Conservation (phyloP, 2,113 vertebrate species). For the Isichthys henryi region DNA sequence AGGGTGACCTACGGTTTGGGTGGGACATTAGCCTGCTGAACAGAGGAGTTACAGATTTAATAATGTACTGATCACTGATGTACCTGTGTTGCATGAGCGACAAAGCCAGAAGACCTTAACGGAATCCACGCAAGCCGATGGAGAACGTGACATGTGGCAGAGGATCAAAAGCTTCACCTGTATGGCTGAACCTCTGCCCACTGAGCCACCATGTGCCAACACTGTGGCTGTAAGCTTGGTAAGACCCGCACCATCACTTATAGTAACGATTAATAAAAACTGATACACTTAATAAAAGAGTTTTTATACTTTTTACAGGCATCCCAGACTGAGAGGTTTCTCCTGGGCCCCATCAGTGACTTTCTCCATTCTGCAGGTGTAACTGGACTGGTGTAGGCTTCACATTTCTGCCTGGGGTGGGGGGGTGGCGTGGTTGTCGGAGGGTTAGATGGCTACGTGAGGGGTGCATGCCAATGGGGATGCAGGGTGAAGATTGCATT, state of each 20-base stretch:
- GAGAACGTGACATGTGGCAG: neutral
- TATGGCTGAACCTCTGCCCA: neutral
- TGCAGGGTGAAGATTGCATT: neutral
- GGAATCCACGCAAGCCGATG: neutral
- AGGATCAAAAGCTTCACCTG: neutral
- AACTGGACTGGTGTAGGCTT: slow-evolving; percentile 52
- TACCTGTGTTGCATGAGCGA: neutral
- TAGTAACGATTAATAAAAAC: neutral
- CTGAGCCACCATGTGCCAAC: neutral
- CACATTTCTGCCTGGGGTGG: slow-evolving; percentile 25
- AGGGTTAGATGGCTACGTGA: neutral
- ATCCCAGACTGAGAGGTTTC: slow-evolving; percentile 50
- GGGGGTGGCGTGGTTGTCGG: neutral
- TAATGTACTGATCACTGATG: neutral
- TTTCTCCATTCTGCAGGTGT: slow-evolving; percentile 56
- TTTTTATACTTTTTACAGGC: slow-evolving; percentile 47
- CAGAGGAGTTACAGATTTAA: neutral
- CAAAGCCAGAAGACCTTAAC: neutral
- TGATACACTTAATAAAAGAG: neutral
- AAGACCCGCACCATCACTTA: neutral
- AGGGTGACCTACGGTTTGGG: neutral
- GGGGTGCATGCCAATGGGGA: neutral
- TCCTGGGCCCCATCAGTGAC: slow-evolving; percentile 53
- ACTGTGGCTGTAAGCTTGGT: neutral
- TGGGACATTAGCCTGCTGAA: neutral